Evolutionary conservation across 2,113 vertebrate species (phyloP).

Genomic region (Bos indicus): DNA sequence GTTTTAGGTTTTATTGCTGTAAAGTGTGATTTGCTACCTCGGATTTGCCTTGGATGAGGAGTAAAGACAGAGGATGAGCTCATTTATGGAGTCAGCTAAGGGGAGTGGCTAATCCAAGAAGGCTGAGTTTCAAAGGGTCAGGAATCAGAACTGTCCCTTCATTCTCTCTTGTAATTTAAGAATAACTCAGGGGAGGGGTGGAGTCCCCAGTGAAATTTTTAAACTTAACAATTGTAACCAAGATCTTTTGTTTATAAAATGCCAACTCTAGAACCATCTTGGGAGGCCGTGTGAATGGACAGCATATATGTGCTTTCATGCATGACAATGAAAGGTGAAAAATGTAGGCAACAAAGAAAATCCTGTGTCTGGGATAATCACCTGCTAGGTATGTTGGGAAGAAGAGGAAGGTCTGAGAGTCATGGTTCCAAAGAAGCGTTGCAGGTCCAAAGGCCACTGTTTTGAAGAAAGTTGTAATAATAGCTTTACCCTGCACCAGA

Average conservation of each 20-base stretch:
- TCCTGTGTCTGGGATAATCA: too few relatives aligned
- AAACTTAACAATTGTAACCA: neutral
- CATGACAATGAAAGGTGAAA: neutral
- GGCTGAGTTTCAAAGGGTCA: neutral
- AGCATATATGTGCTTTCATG: neutral
- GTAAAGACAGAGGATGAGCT: slow-evolving; percentile 9
- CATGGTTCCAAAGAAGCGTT: neutral
- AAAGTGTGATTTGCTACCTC: neutral
- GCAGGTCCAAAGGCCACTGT: neutral
- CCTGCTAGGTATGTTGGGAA: neutral
- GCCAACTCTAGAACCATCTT: neutral
- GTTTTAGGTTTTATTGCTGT: neutral
- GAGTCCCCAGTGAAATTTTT: neutral
- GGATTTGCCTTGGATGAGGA: neutral
- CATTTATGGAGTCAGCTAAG: neutral
- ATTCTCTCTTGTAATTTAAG: neutral
- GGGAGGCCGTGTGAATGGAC: neutral
- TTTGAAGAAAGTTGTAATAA: neutral
- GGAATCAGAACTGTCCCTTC: neutral
- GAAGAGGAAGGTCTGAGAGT: neutral
- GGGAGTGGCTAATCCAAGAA: neutral
- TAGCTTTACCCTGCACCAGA: neutral
- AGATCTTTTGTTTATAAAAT: slow-evolving; percentile 1
- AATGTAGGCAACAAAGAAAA: neutral
- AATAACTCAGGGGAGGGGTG: neutral